phyloP scores from a whole-genome alignment of 2,797 vertebrate species.

The Vireo griseus region DNA sequence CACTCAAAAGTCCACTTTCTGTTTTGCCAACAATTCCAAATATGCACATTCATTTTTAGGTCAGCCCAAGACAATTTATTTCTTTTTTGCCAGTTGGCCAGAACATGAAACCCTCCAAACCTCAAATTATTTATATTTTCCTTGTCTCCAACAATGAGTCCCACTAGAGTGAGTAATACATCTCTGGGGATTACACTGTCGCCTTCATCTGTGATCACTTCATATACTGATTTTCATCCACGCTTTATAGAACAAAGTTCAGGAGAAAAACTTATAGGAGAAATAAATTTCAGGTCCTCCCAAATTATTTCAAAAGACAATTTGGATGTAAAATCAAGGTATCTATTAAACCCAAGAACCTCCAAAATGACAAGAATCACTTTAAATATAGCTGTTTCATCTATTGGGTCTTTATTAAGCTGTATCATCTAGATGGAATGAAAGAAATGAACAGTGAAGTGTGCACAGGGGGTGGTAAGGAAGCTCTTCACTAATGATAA shows the following conservation, averaged over 20 bases:
- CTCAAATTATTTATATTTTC: not conserved
- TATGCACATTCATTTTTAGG: not conserved
- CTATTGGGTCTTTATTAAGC: not conserved
- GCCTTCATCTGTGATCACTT: not conserved
- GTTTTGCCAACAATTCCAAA: constrained; percentile 26
- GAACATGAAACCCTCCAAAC: constrained; percentile 4
- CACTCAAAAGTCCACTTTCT: not conserved
- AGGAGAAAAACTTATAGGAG: not conserved
- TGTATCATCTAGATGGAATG: not conserved
- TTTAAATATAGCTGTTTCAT: not conserved
- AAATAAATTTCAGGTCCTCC: not conserved
- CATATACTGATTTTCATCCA: not conserved
- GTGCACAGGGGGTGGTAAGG: not conserved
- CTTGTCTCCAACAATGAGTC: not conserved
- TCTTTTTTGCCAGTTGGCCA: not conserved
- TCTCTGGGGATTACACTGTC: not conserved
- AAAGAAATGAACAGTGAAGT: not conserved
- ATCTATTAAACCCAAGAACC: not conserved
- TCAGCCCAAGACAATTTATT: not conserved
- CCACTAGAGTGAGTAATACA: not conserved
- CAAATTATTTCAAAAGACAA: not conserved
- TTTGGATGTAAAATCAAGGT: not conserved
- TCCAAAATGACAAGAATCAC: not conserved
- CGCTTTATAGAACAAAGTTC: not conserved
- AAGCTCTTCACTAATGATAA: not conserved